Conservation (phyloP, 2,113 vertebrate species). For the Saguinus imperator region DNA sequence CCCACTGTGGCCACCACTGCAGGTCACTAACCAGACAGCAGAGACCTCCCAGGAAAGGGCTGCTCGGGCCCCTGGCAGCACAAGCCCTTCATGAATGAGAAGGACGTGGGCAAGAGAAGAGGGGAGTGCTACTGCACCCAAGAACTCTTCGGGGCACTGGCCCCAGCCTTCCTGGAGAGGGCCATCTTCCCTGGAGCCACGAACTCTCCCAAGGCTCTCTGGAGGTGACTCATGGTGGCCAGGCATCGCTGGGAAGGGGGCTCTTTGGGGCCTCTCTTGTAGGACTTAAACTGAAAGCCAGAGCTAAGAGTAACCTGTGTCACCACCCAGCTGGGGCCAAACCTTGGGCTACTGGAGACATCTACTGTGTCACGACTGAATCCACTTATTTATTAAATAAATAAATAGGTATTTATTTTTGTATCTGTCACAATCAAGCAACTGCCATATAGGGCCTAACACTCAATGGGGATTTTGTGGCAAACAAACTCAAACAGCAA, state of each 20-base stretch:
- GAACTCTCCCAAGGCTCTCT: neutral
- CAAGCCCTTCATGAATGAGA: neutral
- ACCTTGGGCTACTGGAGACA: neutral
- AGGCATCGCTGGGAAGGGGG: neutral
- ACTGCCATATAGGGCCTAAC: neutral
- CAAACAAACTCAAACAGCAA: neutral
- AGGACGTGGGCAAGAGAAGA: neutral
- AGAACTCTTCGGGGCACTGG: no score
- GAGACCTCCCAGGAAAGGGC: neutral
- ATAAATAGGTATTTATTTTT: neutral
- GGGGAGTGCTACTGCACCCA: no score
- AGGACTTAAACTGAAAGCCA: neutral
- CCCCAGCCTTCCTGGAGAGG: neutral
- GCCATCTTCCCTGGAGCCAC: neutral
- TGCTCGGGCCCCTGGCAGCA: no score
- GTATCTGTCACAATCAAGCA: neutral
- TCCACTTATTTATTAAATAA: neutral
- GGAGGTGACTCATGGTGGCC: neutral
- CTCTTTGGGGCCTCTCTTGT: neutral
- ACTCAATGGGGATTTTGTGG: neutral
- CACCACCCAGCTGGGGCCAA: neutral
- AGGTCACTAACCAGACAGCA: neutral
- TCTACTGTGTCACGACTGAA: neutral
- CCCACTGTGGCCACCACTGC: neutral
- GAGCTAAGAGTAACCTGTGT: neutral